Conservation (phyloP, 2,113 vertebrate genomes). For the Eonycteris spelaea region DNA sequence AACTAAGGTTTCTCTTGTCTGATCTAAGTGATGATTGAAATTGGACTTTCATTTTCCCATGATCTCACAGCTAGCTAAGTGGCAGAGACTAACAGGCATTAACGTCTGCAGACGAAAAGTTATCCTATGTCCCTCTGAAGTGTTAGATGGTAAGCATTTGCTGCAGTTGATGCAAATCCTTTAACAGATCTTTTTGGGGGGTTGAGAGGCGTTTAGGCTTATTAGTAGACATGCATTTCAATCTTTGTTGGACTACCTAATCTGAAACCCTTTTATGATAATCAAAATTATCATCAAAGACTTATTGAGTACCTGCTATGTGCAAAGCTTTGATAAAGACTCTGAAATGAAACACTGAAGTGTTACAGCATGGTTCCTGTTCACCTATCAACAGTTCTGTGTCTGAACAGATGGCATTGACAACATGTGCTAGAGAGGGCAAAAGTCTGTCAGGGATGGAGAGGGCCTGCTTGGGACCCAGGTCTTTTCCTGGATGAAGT, state of each 20-base stretch:
- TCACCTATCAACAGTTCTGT: not conserved
- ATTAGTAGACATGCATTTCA: not conserved
- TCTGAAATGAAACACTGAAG: not conserved
- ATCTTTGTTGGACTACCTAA: not conserved
- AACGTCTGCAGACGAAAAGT: rapidly evolving
- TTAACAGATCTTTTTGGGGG: not conserved
- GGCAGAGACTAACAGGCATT: not conserved
- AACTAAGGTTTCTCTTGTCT: not conserved
- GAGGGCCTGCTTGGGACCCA: rapidly evolving
- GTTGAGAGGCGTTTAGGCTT: not conserved
- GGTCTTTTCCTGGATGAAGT: not conserved
- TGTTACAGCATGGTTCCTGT: not conserved
- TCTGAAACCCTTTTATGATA: not conserved
- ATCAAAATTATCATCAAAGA: not conserved
- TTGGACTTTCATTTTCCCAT: not conserved
- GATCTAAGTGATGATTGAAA: not conserved
- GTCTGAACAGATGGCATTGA: not conserved
- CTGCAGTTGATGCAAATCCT: not conserved
- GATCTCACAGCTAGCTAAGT: not conserved
- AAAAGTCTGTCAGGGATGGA: rapidly evolving
- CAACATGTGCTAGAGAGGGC: rapidly evolving
- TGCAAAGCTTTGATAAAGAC: not conserved
- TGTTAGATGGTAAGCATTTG: not conserved
- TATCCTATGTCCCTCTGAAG: not conserved
- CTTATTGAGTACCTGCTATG: not conserved